Percentiles rank a stretch among this genome's conserved stretches.
These are phyloP conservation scores for Scolopax rusticola DNA, from an alignment of 2,797 vertebrate species.

Conservation along the genomic window DNA sequence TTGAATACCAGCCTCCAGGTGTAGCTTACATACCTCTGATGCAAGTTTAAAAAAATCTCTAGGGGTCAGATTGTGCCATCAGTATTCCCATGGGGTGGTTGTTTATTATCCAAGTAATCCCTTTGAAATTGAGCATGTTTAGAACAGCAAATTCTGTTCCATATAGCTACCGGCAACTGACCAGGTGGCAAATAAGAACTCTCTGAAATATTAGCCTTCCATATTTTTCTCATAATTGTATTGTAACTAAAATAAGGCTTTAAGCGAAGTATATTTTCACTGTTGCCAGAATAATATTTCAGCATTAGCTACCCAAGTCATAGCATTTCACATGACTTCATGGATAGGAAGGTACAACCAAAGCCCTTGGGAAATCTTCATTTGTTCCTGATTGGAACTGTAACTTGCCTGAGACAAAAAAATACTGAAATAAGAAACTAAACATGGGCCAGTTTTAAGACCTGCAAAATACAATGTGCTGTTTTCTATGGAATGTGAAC, in stretches of 20 bases:
- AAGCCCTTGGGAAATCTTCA: constrained; percentile 36
- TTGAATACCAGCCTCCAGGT: background rate
- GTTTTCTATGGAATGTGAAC: background rate
- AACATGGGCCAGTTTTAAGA: background rate
- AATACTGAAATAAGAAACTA: background rate
- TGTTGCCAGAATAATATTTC: background rate
- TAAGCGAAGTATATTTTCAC: background rate
- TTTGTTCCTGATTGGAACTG: constrained; percentile 55
- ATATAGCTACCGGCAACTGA: background rate
- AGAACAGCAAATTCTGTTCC: background rate
- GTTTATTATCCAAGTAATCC: background rate
- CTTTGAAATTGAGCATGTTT: background rate
- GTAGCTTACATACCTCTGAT: background rate
- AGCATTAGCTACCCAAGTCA: background rate
- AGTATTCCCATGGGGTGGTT: background rate
- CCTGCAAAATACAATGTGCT: background rate
- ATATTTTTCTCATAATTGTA: background rate
- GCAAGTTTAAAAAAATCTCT: background rate
- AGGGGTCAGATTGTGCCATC: background rate
- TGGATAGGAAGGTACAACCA: background rate
- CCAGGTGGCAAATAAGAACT: background rate
- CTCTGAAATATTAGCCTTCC: background rate
- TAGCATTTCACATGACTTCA: constrained; percentile 47
- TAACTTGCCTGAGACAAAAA: constrained; percentile 53
- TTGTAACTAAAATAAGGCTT: background rate